phyloP scores from a whole-genome alignment of 1,140 invertebrate genomes.

The Himalopsyche phryganea region DNA sequence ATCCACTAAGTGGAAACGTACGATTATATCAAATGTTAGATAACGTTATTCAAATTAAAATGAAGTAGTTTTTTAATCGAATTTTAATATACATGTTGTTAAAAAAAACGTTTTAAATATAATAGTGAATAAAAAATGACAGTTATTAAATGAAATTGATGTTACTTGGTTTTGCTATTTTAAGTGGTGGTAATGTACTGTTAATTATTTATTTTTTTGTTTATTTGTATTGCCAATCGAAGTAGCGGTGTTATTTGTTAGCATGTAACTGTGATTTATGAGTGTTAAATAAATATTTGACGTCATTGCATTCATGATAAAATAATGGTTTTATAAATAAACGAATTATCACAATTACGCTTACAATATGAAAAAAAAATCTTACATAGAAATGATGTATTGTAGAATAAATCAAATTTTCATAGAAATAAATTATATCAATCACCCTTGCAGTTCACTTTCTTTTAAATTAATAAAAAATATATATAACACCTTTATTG shows the following conservation, averaged over 20 bases:
- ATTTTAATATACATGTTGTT: constrained; percentile 14
- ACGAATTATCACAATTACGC: too few species aligned
- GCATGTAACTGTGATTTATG: background rate
- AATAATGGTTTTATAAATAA: too few species aligned
- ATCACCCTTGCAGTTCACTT: background rate
- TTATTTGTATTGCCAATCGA: too few species aligned
- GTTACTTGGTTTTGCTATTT: too few species aligned
- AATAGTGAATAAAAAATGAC: constrained; percentile 13
- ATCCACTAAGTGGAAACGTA: constrained; percentile 34
- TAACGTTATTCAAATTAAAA: constrained; percentile 5
- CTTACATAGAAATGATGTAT: too few species aligned
- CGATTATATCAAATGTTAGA: constrained; percentile 12
- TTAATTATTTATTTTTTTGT: too few species aligned
- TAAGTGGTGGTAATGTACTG: too few species aligned
- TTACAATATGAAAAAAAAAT: too few species aligned
- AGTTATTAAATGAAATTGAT: too few species aligned
- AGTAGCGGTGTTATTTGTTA: too few species aligned
- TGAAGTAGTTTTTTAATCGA: constrained; percentile 16
- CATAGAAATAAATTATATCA: too few species aligned
- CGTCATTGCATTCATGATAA: background rate
- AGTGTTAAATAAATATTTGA: background rate
- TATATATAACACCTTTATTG: background rate
- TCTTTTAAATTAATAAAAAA: constrained; percentile 1
- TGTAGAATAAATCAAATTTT: too few species aligned
- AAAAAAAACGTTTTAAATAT: constrained; percentile 6